Evolutionary conservation across 2,797 vertebrate genomes (phyloP).

Genomic region (Lophotriccus pileatus): DNA sequence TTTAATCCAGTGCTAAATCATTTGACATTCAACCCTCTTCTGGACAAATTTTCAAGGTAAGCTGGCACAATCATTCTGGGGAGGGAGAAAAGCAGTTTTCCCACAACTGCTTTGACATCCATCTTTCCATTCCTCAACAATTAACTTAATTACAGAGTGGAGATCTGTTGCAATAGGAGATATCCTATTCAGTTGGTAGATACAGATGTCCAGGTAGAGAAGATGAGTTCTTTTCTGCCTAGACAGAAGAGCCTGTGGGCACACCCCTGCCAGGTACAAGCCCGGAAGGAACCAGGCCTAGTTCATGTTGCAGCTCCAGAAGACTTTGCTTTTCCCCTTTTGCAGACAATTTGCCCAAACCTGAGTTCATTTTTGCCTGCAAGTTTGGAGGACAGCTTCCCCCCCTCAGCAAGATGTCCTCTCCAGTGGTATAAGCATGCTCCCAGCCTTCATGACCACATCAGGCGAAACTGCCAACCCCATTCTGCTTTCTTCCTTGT

Average conservation of each 20-base stretch:
- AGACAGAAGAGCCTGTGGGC: background rate
- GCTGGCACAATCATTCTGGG: background rate
- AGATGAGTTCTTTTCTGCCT: background rate
- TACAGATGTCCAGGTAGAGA: background rate
- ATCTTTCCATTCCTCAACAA: background rate
- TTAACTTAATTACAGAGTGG: background rate
- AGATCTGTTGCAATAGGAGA: background rate
- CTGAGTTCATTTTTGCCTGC: background rate
- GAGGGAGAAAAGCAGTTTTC: background rate
- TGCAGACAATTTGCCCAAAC: background rate
- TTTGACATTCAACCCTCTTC: background rate
- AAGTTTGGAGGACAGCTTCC: background rate
- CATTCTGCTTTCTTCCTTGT: background rate
- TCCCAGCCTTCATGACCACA: background rate
- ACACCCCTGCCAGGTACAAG: background rate
- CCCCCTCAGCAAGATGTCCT: background rate
- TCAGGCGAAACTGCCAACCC: background rate
- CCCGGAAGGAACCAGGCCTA: background rate
- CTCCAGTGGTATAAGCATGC: accelerated
- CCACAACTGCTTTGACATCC: background rate
- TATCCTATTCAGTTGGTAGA: background rate
- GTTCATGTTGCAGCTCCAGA: background rate
- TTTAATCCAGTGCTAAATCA: background rate
- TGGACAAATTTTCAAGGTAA: background rate
- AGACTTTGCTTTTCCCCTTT: background rate